Evolutionary conservation across 2,113 vertebrate species (phyloP), one percentile per base, ranked within the genome.

Genomic region (Pangasianodon hypophthalmus): DNA sequence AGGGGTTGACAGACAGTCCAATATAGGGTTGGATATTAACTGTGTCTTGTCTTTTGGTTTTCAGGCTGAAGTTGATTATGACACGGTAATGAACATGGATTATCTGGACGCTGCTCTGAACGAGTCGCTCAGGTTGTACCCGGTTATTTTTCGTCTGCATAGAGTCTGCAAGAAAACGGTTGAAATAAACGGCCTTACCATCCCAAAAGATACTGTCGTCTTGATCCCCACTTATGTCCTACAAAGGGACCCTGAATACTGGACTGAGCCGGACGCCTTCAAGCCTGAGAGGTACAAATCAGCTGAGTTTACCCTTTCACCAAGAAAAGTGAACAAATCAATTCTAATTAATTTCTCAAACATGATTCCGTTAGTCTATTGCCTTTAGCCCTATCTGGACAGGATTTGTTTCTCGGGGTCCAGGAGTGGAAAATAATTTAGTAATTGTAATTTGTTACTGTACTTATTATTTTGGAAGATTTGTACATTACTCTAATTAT

Each of bases 91-190:
- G 84, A 94, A 97, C 92, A 96, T 98, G 97, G 96, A 97, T 3
- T 98, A 97, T 89, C 93, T 98, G 6, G 95, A 98, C 26, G 97
- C 96, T 95, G 97, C 96, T 26, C 37, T 98, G 88, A 97, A 94
- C 0, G 96, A 98, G 92, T 87, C 93, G 1, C 91, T 96, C 56
- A 90, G 96, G 26, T 89, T 98, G 14, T 97, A 90, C 14, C 96
- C 97, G 0, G 0, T 79, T 0, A 87, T 0, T 0, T 90, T 24
- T 0, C 92, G 95, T 6, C 0, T 97, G 0, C 94, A 97, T 6
- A 95, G 97, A 69, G 0, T 96, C 18, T 94, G 96, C 90, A 97
- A 98, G 94, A 89, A 95, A 77, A 95, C 95, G 0, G 93, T 97
- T 84, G 96, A 97, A 86, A 19, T 97, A 13, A 93, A 88, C 0